phyloP scores from a whole-genome alignment of 2,888 invertebrate genomes.

The Yponomeuta evonymella region DNA sequence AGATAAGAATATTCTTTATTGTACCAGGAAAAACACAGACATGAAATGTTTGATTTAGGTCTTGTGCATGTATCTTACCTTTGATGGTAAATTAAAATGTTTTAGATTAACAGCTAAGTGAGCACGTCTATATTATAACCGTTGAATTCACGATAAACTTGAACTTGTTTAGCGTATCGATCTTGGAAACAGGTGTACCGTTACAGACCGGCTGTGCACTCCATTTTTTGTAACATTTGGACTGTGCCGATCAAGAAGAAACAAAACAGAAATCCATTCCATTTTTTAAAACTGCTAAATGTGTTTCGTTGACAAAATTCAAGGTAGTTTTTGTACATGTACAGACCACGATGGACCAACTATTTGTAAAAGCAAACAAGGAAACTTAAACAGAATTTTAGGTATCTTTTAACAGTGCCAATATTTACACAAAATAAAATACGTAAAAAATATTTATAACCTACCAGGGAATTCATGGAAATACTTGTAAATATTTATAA shows the following conservation, averaged over 20 bases:
- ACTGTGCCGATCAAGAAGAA: background rate
- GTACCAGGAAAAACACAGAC: too few species aligned
- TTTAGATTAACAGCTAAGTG: too few species aligned
- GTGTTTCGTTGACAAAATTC: background rate
- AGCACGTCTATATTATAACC: background rate
- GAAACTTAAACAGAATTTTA: background rate
- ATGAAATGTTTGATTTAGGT: too few species aligned
- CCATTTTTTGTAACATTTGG: slow-evolving; percentile 24
- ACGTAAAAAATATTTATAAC: background rate
- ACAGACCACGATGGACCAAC: background rate
- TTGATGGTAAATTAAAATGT: too few species aligned
- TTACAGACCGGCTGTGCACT: slow-evolving; percentile 49
- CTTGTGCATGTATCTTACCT: too few species aligned
- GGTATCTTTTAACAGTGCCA: background rate
- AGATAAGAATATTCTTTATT: too few species aligned
- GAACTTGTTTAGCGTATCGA: background rate
- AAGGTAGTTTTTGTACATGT: background rate
- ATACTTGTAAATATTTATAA: background rate
- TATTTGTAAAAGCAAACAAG: background rate
- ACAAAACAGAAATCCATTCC: background rate
- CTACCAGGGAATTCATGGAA: background rate
- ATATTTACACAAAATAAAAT: background rate
- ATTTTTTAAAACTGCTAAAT: background rate
- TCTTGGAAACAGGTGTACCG: slow-evolving; percentile 30
- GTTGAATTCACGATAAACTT: background rate